Base-by-base conservation (phyloP, 2,113 vertebrate species). In the Syngnathus scovelli region DNA sequence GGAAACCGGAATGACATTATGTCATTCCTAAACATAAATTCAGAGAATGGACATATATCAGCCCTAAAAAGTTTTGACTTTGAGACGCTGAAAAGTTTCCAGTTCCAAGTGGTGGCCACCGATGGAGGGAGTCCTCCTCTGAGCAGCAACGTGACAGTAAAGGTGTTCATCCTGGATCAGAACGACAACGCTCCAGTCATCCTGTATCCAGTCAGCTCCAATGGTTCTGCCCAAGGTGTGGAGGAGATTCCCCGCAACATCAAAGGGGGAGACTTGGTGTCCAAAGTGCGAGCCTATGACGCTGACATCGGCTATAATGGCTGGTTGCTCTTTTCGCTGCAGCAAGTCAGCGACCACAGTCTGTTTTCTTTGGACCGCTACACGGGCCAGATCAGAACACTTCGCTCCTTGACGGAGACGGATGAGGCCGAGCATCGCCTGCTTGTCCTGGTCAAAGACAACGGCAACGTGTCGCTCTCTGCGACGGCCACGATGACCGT, bases 11-110 rank as follows among this genome's bases (percentile, higher is more conserved):
- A 61, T 13, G 81, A 81, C 0, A 6, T 83, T 8, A 19, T 65
- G 1, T 77, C 74, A 0, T 86, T 87, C 9, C 36, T 92, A 0
- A 89, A 76, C n/a, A 62, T 92, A 0, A 83, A 91, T 37, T 59
- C 82, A 0, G 85, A 89, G 0, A 89, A 68, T 1, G 90, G 89
- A 4, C 46, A 84, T 0, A 87, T 90, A 7, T 55, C 71, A 0
- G 71, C 88, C 0, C 48, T 91, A 0, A 90, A 85, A 68, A 78
- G 78, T 51, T 88, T 91, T 69, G 90, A 91, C 61, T 91, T 89
- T 78, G 90, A 91, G 48, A 75, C 5, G 0, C 6, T 76, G 2
- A 89, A 89, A 72, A 85, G 56, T 0, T 87, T 90, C 36, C 49
- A 81, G 23, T 87, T 90, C 61, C 69, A 78, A 23, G 82, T 90